phyloP scores from a whole-genome alignment of 2,113 vertebrate genomes.

The Spea bombifrons region DNA sequence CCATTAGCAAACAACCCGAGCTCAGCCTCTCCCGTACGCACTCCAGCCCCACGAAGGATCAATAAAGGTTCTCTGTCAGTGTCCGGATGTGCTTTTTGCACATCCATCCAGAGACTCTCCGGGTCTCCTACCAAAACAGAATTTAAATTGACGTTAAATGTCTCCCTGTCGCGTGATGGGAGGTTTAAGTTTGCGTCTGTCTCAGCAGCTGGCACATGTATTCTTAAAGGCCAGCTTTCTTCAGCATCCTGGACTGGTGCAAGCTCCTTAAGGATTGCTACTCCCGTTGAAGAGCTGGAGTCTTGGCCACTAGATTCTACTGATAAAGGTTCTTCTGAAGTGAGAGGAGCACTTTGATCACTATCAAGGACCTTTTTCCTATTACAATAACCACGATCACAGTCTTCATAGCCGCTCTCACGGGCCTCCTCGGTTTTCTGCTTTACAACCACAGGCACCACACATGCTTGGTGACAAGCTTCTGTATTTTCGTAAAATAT shows the following conservation, averaged over 20 bases:
- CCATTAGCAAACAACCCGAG: neutral
- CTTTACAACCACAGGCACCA: neutral
- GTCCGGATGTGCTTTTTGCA: neutral
- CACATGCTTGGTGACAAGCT: neutral
- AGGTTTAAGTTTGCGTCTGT: neutral
- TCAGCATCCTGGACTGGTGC: neutral
- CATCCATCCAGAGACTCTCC: neutral
- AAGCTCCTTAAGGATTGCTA: neutral
- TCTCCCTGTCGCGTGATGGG: neutral
- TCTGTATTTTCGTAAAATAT: neutral
- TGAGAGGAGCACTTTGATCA: neutral
- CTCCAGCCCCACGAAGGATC: no score
- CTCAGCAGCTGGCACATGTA: neutral
- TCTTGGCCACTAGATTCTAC: conserved; percentile 3
- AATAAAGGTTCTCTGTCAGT: no score
- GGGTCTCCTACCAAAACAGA: conserved; percentile 8
- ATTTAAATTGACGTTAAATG: conserved; percentile 30
- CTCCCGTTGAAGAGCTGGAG: neutral
- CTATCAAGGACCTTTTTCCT: conserved; percentile 8
- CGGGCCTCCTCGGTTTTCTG: neutral
- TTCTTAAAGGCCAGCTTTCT: neutral
- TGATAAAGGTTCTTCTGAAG: neutral
- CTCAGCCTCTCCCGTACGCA: neutral
- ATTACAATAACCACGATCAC: neutral
- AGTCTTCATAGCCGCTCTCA: neutral